Conservation (phyloP, 2,888 invertebrate species). For the Myopa tessellatipennis region DNA sequence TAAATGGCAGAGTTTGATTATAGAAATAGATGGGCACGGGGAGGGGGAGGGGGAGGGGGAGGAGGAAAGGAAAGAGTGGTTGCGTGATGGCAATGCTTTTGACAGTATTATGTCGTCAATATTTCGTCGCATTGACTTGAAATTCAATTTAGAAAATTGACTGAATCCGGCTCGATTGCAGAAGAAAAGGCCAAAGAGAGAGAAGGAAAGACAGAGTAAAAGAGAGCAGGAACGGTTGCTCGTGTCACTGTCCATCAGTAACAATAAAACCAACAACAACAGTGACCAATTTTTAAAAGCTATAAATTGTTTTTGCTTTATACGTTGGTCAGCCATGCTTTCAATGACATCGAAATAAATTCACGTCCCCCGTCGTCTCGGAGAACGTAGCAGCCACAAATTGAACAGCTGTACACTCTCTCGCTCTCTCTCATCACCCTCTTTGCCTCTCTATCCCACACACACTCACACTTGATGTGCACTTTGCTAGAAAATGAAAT, state of each 20-base stretch:
- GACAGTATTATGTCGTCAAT: constrained; percentile 49
- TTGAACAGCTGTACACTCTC: not conserved
- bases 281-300: not conserved
- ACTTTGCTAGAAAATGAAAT: not conserved
- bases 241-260: not conserved
- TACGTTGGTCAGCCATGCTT: constrained; percentile 11
- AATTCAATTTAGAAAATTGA: constrained; percentile 61
- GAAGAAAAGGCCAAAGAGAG: not conserved
- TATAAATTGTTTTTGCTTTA: constrained; percentile 23
- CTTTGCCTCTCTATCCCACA: not conserved
- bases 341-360: constrained; percentile 17
- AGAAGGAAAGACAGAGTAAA: not conserved
- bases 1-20: not conserved
- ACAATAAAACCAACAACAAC: not conserved
- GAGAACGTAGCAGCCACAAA: not conserved
- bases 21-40: too few species aligned
- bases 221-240: not conserved
- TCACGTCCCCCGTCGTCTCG: not conserved
- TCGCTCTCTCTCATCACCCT: not conserved
- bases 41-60: too few species aligned
- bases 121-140: constrained; percentile 49
- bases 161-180: constrained; percentile 20
- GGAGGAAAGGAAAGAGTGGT: too few species aligned
- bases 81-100: constrained; percentile 37
- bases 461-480: not conserved